Percentiles rank a stretch among this genome's conserved stretches.
phyloP scores from a whole-genome alignment of 2,113 vertebrate genomes.

The Phyllostomus hastatus region DNA sequence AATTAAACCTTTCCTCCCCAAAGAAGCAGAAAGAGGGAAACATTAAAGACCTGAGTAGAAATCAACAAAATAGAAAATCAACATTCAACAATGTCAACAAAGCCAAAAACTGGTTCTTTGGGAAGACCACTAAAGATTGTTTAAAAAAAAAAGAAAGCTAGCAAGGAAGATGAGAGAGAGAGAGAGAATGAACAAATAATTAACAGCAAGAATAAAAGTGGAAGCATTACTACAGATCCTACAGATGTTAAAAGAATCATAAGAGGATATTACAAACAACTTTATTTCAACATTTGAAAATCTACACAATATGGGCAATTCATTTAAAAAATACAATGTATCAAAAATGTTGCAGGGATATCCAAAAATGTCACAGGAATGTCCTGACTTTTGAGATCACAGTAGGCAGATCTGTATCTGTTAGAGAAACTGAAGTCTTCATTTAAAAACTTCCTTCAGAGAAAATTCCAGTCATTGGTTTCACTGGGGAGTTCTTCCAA shows the following conservation, averaged over 20 bases:
- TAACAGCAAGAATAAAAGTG: background rate
- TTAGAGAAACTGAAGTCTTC: background rate
- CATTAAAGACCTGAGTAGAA: background rate
- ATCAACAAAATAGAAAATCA: background rate
- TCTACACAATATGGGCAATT: background rate
- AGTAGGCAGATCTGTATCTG: background rate
- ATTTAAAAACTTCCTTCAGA: background rate
- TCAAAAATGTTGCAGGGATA: background rate
- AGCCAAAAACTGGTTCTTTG: background rate
- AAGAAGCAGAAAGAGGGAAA: background rate
- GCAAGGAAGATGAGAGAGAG: background rate
- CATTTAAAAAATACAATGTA: background rate
- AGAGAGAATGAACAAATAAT: background rate
- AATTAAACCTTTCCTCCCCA: background rate
- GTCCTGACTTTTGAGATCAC: background rate
- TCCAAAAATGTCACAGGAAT: background rate
- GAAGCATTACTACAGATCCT: background rate
- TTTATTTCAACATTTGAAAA: background rate
- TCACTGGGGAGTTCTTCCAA: background rate
- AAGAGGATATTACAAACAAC: background rate
- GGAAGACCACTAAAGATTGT: background rate
- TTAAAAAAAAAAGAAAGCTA: background rate
- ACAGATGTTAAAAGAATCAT: background rate
- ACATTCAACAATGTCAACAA: background rate
- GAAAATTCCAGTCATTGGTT: background rate